A percentile compares a stretch with the other conserved stretches of the same genome.
Conservation (phyloP, 35 echinoderm and acorn worm species). For the Diadema setosum region DNA sequence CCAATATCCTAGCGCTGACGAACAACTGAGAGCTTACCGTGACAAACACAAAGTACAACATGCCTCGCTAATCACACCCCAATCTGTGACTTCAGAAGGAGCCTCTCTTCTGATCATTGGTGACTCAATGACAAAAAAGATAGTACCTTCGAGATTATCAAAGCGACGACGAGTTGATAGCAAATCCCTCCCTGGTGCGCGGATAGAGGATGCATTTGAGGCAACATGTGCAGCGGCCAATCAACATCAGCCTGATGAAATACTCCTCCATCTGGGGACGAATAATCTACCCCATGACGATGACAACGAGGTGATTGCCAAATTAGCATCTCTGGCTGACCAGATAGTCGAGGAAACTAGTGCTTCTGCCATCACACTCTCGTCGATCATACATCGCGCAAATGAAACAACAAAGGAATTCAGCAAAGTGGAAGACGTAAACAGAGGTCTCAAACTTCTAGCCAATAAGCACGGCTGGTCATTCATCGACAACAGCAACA, state of each 20-base stretch:
- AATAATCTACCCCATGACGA: not conserved
- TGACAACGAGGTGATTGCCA: not conserved
- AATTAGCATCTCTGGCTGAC: not conserved
- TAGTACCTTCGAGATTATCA: not conserved
- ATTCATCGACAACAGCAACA: not conserved
- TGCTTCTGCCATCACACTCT: not conserved
- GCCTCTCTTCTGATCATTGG: not conserved
- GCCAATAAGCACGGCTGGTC: not conserved
- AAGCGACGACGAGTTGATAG: not conserved
- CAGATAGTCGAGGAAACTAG: not conserved
- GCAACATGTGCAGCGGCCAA: not conserved
- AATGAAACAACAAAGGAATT: not conserved
- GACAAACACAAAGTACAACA: too few species aligned
- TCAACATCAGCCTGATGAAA: not conserved
- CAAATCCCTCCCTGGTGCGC: not conserved
- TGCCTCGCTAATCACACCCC: too few species aligned
- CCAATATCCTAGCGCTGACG: too few species aligned
- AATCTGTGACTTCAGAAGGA: too few species aligned
- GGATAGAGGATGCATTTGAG: not conserved
- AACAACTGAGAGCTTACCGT: too few species aligned
- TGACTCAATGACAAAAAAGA: constrained; percentile 12
- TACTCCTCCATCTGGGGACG: not conserved
- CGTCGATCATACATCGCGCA: not conserved
- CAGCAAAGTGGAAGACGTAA: not conserved
- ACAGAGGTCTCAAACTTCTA: not conserved